Evolutionary conservation across 2,888 invertebrate species (phyloP).

Genomic region (Orchesellides sinensis): DNA sequence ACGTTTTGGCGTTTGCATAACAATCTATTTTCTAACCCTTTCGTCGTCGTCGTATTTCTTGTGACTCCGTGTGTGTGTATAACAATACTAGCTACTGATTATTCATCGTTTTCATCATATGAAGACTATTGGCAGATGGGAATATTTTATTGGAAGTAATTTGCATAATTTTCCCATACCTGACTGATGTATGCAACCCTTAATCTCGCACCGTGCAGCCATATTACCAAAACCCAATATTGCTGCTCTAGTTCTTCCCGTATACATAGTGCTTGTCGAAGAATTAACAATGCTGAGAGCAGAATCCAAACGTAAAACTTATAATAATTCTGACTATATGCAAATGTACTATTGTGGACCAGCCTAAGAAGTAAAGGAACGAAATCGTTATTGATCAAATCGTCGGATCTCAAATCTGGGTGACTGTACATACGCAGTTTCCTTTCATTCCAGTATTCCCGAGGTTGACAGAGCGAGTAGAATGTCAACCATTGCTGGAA

Average conservation of each 20-base stretch:
- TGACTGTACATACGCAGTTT: neutral
- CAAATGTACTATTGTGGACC: neutral
- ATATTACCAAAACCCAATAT: no score
- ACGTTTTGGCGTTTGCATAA: neutral
- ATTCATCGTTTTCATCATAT: constrained; percentile 7
- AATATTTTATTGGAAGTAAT: constrained; percentile 51
- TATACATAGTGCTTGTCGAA: constrained; percentile 12
- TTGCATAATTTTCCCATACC: constrained; percentile 66
- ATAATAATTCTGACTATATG: neutral
- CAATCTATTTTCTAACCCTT: neutral
- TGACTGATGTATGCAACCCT: constrained; percentile 17
- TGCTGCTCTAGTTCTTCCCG: constrained; percentile 8
- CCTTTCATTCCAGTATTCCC: no score
- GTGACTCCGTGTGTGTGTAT: constrained; percentile 4
- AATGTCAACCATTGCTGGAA: constrained; percentile 74
- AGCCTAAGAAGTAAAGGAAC: neutral
- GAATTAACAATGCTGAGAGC: constrained; percentile 48
- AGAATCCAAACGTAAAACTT: constrained; percentile 27
- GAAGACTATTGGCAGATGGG: constrained; percentile 63
- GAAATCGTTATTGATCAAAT: neutral
- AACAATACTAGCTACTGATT: no score
- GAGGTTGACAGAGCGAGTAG: neutral
- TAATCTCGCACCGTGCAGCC: no score
- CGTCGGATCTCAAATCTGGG: neutral
- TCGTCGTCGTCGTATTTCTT: constrained; percentile 32